A percentile compares a stretch with the other conserved stretches of the same genome.
phyloP scores from a whole-genome alignment of 2,888 invertebrate species.

The Acronicta aceris region DNA sequence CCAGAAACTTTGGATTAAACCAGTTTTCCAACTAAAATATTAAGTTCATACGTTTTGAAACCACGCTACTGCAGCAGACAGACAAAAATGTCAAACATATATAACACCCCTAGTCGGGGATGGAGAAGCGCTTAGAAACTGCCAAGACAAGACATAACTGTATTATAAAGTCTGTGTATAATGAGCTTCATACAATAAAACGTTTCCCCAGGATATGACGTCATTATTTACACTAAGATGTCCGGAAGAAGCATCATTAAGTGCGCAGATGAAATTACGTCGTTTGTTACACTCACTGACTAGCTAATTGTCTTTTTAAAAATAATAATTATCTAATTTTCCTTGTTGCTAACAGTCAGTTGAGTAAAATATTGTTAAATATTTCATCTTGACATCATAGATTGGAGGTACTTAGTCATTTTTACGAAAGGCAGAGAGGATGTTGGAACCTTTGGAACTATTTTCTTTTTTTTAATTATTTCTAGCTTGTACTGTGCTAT shows the following conservation, averaged over 20 bases:
- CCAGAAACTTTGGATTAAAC: no score
- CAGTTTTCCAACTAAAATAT: neutral
- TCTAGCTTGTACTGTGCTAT: neutral
- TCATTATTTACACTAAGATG: constrained; percentile 25
- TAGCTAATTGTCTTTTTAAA: constrained; percentile 21
- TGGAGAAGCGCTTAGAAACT: neutral
- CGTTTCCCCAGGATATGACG: constrained; percentile 8
- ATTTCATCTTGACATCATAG: constrained; percentile 6
- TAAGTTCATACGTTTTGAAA: neutral
- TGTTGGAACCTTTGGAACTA: neutral
- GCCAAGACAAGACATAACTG: constrained; percentile 1
- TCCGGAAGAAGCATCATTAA: constrained; percentile 20
- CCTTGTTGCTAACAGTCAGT: neutral
- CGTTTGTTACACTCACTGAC: constrained; percentile 13
- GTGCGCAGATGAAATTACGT: constrained; percentile 30
- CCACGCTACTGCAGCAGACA: neutral
- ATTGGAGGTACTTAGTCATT: constrained; percentile 3
- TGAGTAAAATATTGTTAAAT: constrained; percentile 4
- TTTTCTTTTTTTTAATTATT: neutral
- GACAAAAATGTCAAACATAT: neutral
- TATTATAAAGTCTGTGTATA: neutral
- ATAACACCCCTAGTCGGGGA: neutral
- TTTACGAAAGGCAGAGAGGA: neutral
- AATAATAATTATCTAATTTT: constrained; percentile 18
- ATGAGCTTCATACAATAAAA: constrained; percentile 7